phyloP scores from a whole-genome alignment of 2,113 vertebrate species.

The Antechinus flavipes region DNA sequence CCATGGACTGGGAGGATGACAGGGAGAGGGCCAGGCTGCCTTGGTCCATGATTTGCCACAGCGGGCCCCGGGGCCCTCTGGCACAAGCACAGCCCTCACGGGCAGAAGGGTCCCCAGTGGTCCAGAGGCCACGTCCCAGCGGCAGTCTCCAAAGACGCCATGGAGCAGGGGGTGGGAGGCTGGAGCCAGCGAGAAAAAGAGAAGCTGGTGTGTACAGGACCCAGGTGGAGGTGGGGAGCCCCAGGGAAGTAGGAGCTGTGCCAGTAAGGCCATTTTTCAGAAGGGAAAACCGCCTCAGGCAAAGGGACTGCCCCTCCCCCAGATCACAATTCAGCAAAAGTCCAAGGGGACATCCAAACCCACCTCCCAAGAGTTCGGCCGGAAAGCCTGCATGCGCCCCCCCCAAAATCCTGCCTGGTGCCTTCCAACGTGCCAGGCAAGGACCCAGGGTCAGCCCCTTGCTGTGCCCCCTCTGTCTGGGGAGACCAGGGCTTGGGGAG shows the following conservation, averaged over 20 bases:
- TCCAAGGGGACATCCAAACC: too few species aligned
- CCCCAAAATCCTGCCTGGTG: too few species aligned
- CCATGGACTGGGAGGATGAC: background rate
- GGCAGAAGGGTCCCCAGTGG: background rate
- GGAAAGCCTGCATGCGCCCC: background rate
- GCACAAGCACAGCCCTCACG: background rate
- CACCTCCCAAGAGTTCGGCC: background rate
- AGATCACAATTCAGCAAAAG: too few species aligned
- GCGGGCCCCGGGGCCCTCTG: background rate
- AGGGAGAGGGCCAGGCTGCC: background rate
- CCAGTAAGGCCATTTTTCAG: background rate
- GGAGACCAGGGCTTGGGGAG: too few species aligned
- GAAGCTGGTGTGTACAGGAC: background rate
- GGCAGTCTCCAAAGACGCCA: too few species aligned
- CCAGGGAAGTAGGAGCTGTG: background rate
- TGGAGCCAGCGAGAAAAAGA: too few species aligned
- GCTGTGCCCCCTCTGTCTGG: too few species aligned
- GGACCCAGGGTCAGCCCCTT: too few species aligned
- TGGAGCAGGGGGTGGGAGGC: background rate
- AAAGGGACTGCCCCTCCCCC: background rate
- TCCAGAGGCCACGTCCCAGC: too few species aligned
- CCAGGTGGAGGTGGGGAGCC: background rate
- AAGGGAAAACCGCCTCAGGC: background rate
- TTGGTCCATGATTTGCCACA: background rate
- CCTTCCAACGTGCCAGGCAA: background rate